These are phyloP conservation scores for Autographa gamma DNA, from an alignment of 2,888 invertebrate genomes.

Conservation along the genomic window DNA sequence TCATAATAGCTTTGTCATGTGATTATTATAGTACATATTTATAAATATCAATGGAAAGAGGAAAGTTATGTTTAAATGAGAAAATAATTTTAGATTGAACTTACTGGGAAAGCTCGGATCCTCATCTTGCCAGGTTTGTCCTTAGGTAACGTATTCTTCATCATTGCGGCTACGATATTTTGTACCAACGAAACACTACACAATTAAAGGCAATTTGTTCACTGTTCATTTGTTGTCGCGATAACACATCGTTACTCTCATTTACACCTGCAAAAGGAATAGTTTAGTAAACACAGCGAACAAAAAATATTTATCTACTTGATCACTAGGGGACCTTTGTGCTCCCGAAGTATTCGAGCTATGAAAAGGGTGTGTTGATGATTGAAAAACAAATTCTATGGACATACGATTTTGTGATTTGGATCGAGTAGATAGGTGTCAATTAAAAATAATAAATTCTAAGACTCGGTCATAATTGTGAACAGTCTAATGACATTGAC, in stretches of 20 bases:
- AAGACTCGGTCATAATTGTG: constrained; percentile 60
- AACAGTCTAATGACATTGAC: constrained; percentile 67
- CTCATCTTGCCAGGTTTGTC: constrained; percentile 98
- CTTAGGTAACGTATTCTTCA: constrained; percentile 94
- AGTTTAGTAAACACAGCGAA: constrained; percentile 65
- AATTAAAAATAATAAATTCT: constrained; percentile 59
- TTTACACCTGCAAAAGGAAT: constrained; percentile 80
- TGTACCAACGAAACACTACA: constrained; percentile 76
- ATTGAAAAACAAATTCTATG: constrained; percentile 22
- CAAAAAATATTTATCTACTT: constrained; percentile 32
- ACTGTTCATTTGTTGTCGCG: constrained; percentile 81
- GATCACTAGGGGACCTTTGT: constrained; percentile 25
- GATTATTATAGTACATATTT: neutral
- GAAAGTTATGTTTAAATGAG: constrained; percentile 6
- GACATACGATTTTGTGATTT: constrained; percentile 43
- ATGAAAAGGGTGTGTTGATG: constrained; percentile 9
- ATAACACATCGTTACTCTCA: constrained; percentile 83
- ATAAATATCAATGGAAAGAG: neutral
- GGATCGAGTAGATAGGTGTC: constrained; percentile 42
- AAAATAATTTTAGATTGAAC: constrained; percentile 73
- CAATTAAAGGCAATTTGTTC: constrained; percentile 66
- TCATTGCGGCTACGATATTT: constrained; percentile 84
- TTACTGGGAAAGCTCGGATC: constrained; percentile 99
- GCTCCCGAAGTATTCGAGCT: constrained; percentile 12
- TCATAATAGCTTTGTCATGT: neutral